Evolutionary conservation across 1,140 invertebrate species (phyloP).

Genomic region (Drosophila malerkotliana): DNA sequence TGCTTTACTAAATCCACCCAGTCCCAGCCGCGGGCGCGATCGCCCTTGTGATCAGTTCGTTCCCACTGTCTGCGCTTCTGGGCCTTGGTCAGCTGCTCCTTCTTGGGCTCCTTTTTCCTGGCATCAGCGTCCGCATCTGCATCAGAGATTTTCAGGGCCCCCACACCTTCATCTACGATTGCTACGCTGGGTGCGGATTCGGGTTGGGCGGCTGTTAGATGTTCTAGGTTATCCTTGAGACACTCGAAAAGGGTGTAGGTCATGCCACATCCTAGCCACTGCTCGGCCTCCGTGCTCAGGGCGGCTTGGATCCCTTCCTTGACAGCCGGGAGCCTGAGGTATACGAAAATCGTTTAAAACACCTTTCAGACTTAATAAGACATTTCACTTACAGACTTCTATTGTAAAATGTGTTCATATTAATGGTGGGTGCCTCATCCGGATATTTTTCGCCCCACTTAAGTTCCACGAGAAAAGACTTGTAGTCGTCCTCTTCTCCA

Average conservation of each 20-base stretch:
- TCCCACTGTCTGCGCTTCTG: conserved; percentile 96
- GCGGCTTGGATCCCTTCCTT: conserved; percentile 89
- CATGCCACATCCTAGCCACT: conserved; percentile 95
- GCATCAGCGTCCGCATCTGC: conserved; percentile 65
- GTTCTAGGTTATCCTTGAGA: conserved; percentile 91
- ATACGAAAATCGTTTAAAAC: conserved; percentile 43
- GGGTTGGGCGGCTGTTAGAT: conserved; percentile 89
- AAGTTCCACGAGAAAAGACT: conserved; percentile 95
- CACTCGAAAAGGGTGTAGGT: conserved; percentile 97
- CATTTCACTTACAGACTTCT: conserved; percentile 92
- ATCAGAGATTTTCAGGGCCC: conserved; percentile 72
- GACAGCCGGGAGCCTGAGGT: conserved; percentile 87
- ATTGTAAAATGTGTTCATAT: conserved; percentile 97
- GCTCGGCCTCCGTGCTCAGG: conserved; percentile 89
- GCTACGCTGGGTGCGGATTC: conserved; percentile 83
- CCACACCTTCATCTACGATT: conserved; percentile 57
- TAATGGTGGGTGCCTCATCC: conserved; percentile 91
- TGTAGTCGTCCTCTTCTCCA: conserved; percentile 91
- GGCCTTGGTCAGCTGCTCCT: conserved; percentile 94
- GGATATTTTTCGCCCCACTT: conserved; percentile 94
- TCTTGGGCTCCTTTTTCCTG: conserved; percentile 87
- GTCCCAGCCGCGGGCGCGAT: conserved; percentile 94
- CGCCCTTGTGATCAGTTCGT: conserved; percentile 91
- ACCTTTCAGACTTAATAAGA: not conserved
- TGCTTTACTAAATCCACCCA: conserved; percentile 98